Conservation (phyloP, 2,888 invertebrate species). For the Aspidiotus rigidus region DNA sequence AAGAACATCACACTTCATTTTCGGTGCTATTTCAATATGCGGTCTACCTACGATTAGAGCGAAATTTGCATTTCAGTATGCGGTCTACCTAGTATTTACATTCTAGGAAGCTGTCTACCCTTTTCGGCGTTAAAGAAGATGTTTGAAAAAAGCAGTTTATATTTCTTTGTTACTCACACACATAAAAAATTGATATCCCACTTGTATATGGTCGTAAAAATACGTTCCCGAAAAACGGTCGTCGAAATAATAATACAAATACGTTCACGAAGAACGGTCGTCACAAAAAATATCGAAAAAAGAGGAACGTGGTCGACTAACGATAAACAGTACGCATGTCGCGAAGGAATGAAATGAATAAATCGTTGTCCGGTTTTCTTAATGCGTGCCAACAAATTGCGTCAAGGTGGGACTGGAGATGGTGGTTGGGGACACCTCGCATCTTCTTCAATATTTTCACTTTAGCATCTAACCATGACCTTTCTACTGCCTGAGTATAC, state of each 20-base stretch:
- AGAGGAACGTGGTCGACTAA: neutral
- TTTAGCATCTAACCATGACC: neutral
- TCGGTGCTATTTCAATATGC: neutral
- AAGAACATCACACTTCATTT: too few species aligned
- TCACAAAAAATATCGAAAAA: neutral
- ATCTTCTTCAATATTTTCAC: neutral
- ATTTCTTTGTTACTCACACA: too few species aligned
- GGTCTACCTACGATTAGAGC: neutral
- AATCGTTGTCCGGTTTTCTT: neutral
- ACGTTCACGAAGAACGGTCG: neutral
- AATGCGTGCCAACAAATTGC: slow-evolving; percentile 1
- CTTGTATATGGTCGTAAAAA: neutral
- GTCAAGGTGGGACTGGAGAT: neutral
- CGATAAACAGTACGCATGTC: neutral
- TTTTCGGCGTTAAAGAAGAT: too few species aligned
- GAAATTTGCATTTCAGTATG: neutral
- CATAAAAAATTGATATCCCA: neutral
- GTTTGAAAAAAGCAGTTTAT: too few species aligned
- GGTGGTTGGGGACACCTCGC: neutral
- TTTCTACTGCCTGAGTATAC: neutral
- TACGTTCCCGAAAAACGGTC: too few species aligned
- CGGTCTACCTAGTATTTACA: neutral
- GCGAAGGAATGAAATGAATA: neutral
- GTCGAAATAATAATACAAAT: too few species aligned
- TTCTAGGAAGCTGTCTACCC: neutral